These are phyloP conservation scores for Eupithecia tripunctaria DNA, from an alignment of 2,888 invertebrate species.

Conservation along the genomic window DNA sequence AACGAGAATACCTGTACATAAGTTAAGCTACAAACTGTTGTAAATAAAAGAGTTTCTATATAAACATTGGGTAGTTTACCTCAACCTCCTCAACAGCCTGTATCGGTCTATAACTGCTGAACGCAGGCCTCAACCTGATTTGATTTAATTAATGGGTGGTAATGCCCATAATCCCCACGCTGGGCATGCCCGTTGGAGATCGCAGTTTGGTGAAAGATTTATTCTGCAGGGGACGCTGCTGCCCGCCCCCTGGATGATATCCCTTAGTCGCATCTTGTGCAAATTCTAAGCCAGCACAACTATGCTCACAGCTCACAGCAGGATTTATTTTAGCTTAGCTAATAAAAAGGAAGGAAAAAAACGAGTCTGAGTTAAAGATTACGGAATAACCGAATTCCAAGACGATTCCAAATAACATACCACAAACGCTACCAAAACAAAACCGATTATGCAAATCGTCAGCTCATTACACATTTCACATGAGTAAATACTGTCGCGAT, in stretches of 20 bases:
- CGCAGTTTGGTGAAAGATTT: too few species aligned
- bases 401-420: slow-evolving; percentile 10
- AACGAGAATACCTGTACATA: slow-evolving; percentile 39
- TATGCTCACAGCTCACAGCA: too few species aligned
- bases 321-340: background rate
- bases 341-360: background rate
- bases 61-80: background rate
- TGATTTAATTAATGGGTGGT: too few species aligned
- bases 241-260: too few species aligned
- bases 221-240: too few species aligned
- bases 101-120: too few species aligned
- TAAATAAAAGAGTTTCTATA: background rate
- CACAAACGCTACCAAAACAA: slow-evolving; percentile 53
- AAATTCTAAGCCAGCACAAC: too few species aligned
- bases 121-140: too few species aligned
- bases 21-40: background rate
- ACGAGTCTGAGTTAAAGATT: background rate
- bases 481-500: slow-evolving; percentile 72
- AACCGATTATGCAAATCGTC: slow-evolving; percentile 68
- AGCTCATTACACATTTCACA: slow-evolving; percentile 73
- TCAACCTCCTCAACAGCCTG: too few species aligned
- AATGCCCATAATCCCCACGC: too few species aligned
- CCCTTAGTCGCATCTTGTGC: too few species aligned
- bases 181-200: too few species aligned
- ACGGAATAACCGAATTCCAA: background rate